These are phyloP conservation scores for Sebastiscus albofasciatus DNA, from an alignment of 2,797 vertebrate genomes.

Conservation along the genomic window DNA sequence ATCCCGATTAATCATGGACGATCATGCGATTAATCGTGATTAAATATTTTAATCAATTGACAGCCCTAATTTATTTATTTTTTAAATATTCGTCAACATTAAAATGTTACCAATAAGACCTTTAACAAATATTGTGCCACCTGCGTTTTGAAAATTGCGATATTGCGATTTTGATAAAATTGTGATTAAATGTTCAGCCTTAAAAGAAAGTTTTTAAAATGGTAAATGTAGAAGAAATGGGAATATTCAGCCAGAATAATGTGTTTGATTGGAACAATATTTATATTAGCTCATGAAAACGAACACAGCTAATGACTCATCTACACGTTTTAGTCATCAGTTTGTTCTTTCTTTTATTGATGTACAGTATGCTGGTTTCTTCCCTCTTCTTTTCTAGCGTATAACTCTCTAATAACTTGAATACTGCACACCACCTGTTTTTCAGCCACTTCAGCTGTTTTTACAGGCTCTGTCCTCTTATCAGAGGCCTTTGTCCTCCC, in stretches of 20 bases:
- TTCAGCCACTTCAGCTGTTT: constrained; percentile 12
- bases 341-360: constrained; percentile 7
- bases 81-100: no score
- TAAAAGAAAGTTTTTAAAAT: not conserved
- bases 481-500: constrained; percentile 22
- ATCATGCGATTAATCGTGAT: no score
- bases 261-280: not conserved
- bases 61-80: no score
- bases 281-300: not conserved
- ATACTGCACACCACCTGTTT: constrained; percentile 18
- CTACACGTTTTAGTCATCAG: not conserved
- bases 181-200: no score
- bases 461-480: not conserved
- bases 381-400: not conserved
- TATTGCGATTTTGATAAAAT: no score
- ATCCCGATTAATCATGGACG: no score
- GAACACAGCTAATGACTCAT: not conserved
- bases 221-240: constrained; percentile 15
- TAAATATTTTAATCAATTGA: no score
- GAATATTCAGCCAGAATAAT: constrained; percentile 1
- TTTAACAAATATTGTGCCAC: no score
- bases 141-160: no score
- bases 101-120: no score
- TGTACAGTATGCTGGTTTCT: constrained; percentile 4
- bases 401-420: constrained; percentile 7